Conservation (phyloP, 2,113 vertebrate genomes). For the Recurvirostra avosetta region DNA sequence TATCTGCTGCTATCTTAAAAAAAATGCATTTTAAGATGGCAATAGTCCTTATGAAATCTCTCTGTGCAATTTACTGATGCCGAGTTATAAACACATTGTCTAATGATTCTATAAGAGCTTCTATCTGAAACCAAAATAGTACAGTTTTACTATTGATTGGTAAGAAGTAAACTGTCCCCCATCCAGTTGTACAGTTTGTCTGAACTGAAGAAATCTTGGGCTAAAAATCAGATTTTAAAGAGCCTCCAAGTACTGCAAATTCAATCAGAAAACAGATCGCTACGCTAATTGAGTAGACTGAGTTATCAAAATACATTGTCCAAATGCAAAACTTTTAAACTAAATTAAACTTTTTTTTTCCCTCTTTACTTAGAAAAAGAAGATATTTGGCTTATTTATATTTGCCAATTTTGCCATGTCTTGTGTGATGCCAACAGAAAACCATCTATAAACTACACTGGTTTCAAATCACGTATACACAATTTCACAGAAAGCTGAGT, state of each 20-base stretch:
- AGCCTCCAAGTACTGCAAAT: not conserved
- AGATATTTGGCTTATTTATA: not conserved
- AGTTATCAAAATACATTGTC: not conserved
- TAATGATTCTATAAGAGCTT: not conserved
- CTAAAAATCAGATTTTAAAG: not conserved
- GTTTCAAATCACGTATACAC: not conserved
- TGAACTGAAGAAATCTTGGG: not conserved
- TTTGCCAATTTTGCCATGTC: not conserved
- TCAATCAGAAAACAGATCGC: not conserved
- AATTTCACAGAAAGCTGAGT: not conserved
- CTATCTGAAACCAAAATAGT: not conserved
- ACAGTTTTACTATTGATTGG: not conserved
- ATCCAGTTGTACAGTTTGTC: not conserved
- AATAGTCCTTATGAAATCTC: not conserved
- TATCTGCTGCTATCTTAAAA: not conserved
- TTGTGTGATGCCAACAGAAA: not conserved
- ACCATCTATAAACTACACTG: not conserved
- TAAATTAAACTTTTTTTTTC: not conserved
- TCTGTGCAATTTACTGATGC: not conserved
- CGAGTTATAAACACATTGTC: not conserved
- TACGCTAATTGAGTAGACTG: not conserved
- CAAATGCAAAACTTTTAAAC: constrained; percentile 8
- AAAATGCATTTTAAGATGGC: not conserved
- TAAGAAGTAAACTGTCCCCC: not conserved
- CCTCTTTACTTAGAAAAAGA: not conserved